phyloP scores from a whole-genome alignment of 2,113 vertebrate species.

The Syngnathoides biaculeatus region DNA sequence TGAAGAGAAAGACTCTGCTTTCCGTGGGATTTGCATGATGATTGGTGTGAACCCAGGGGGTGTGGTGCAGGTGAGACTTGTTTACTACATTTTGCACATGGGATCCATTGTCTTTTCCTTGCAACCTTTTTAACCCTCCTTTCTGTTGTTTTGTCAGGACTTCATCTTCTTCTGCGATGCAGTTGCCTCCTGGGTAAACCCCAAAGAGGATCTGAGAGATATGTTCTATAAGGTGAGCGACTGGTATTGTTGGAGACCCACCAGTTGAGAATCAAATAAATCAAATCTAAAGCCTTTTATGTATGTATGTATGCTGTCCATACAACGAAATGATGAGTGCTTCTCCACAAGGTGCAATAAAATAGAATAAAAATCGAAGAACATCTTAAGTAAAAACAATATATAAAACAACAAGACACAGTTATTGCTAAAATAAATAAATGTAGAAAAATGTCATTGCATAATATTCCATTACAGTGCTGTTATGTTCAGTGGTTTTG shows the following conservation, averaged over 20 bases:
- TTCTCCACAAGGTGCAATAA: too few species aligned
- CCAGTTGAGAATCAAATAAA: too few species aligned
- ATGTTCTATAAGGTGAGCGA: slow-evolving; percentile 91
- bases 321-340: too few species aligned
- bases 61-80: slow-evolving; percentile 82
- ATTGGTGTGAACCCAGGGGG: slow-evolving; percentile 91
- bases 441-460: too few species aligned
- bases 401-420: too few species aligned
- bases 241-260: not conserved
- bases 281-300: too few species aligned
- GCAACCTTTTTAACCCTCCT: not conserved
- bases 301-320: too few species aligned
- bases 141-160: slow-evolving; percentile 69
- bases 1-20: slow-evolving; percentile 92
- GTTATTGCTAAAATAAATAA: too few species aligned
- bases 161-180: slow-evolving; percentile 96
- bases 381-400: too few species aligned
- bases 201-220: slow-evolving; percentile 90
- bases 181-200: slow-evolving; percentile 91
- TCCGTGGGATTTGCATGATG: slow-evolving; percentile 94
- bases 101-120: not conserved
- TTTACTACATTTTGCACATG: not conserved
- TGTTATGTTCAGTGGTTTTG: too few species aligned
- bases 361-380: too few species aligned
- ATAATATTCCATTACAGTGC: too few species aligned